These are phyloP conservation scores for Caenorhabditis imperialis DNA, from an alignment of 2,888 invertebrate species.

Conservation along the genomic window DNA sequence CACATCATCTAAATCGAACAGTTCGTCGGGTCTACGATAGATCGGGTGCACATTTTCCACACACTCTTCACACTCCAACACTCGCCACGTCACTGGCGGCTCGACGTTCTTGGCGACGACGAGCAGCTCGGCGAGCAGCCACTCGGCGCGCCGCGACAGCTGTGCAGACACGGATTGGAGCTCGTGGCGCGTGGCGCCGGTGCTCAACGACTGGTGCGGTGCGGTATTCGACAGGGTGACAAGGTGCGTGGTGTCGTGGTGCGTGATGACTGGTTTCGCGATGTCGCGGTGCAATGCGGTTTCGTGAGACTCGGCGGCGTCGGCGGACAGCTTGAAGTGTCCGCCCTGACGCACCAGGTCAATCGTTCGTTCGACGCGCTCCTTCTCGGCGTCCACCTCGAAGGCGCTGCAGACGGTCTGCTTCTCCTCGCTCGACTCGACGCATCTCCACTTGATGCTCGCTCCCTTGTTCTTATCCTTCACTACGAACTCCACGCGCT, in stretches of 20 bases:
- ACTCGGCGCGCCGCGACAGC: conserved; percentile 27
- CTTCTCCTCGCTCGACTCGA: conserved; percentile 59
- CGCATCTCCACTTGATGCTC: conserved; percentile 39
- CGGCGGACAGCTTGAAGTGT: conserved; percentile 62
- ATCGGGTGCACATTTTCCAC: conserved; percentile 66
- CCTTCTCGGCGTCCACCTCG: conserved; percentile 42
- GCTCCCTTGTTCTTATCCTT: conserved; percentile 59
- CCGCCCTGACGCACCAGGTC: conserved; percentile 56
- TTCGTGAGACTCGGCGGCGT: conserved; percentile 70
- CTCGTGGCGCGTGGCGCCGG: conserved; percentile 38
- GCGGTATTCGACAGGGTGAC: conserved; percentile 52
- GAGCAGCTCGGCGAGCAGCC: conserved; percentile 22
- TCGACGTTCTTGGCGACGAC: conserved; percentile 36
- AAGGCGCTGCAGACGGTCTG: conserved; percentile 56
- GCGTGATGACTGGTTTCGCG: conserved; percentile 39
- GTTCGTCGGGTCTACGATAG: conserved; percentile 58
- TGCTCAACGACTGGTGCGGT: conserved; percentile 54
- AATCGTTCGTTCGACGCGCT: conserved; percentile 38
- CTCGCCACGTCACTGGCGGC: conserved; percentile 52
- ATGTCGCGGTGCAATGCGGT: conserved; percentile 59
- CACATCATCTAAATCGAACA: conserved; percentile 63
- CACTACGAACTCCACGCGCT: conserved; percentile 34
- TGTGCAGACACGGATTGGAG: conserved; percentile 24
- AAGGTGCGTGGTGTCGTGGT: conserved; percentile 54
- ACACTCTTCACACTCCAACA: conserved; percentile 62